Base-by-base conservation (phyloP, 2,888 invertebrate species). In the Heliconius ethilla region DNA sequence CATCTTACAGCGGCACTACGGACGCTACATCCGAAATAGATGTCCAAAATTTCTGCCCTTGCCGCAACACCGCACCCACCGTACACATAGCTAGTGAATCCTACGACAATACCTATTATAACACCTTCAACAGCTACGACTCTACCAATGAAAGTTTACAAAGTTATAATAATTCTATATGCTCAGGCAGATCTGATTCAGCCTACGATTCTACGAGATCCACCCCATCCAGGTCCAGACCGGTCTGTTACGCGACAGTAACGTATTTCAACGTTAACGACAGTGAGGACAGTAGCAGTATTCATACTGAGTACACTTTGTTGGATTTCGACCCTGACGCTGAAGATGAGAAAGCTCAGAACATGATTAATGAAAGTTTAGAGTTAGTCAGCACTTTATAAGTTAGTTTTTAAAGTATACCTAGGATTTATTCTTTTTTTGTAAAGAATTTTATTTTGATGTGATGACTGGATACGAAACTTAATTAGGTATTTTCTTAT, bases 261-360 rank as follows among this genome's bases (percentile, higher is more conserved):
- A 91, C 93, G 0, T 94, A 94, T 82, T 92, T 92, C 84, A 93
- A 93, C 77, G 91, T 92, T 0, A 92, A 92, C 70, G 94, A 93
- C 82, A 92, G 93, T 62, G 93, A 93, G 65, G 94, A 94, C 76
- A 92, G 91, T 82, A 91, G 92, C 87, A 94, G 94, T 83, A 91
- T 94, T 82, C 87, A 90, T 59, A 94, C 94, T 0, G 94, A 94
- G 81, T 93, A 91, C 83, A 94, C 94, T 1, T 85, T 93, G 3
- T 85, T 94, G 0, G 94, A 94, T 63, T 86, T 83, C 45, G 93
- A 93, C 25, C 85, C 86, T 0, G 90, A 90, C 3, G 82, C 82
- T 7, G 90, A 90, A 74, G 90, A 91, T 59, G 92, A 93, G 82
- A 86, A 88, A 70, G 87, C 90, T 3, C 94, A 94, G 85, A 94